Evolutionary conservation across 2,888 invertebrate species (phyloP), one percentile per base, ranked within the genome.

Genomic region (Biston betularia): DNA sequence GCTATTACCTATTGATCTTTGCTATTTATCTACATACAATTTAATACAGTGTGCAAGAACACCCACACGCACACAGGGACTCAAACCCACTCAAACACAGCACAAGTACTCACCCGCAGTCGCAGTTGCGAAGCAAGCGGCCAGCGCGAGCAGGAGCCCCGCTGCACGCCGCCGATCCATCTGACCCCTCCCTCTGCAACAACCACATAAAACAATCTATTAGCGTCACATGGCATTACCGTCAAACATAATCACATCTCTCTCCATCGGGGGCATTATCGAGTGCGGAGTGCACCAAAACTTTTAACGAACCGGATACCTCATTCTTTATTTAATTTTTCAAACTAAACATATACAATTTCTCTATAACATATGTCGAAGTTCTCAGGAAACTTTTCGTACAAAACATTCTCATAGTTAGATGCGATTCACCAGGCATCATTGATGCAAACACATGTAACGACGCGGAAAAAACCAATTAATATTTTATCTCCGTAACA

Each of bases 121-220:
- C 80, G 92, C 82, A 85, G 88, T 85, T 84, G 89, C 90, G 87
- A 94, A 78, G 89, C 91, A 89, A 82, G 90, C 91, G 90, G 92
- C 89, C 80, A 94, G 89, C 90, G 92, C 93, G 75, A 93, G 87
- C 87, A 94, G 93, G 91, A 91, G 91, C 82, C 91, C 91, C 89
- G 93, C 89, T 82, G 88, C 89, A 91, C 93, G 92, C 92, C 90
- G 85, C 89, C 89, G 88, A 88, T 92, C 93, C 93, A 93, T 93
- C 90, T 90, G 90, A 89, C 87, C 82, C 87, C 82, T 84, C 89
- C 86, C 82, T 89, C 92, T 93, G 89, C 42, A 90, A 92, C 88
- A 91, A 89, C 73, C 75, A 80, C 72, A 83, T 79, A 81, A 82
- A 75, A 78, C 68, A 81, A 85, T 83, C 79, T 81, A 82, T 84